Base-by-base conservation (phyloP, 2,888 invertebrate genomes). In the Epinotia brunnichana region DNA sequence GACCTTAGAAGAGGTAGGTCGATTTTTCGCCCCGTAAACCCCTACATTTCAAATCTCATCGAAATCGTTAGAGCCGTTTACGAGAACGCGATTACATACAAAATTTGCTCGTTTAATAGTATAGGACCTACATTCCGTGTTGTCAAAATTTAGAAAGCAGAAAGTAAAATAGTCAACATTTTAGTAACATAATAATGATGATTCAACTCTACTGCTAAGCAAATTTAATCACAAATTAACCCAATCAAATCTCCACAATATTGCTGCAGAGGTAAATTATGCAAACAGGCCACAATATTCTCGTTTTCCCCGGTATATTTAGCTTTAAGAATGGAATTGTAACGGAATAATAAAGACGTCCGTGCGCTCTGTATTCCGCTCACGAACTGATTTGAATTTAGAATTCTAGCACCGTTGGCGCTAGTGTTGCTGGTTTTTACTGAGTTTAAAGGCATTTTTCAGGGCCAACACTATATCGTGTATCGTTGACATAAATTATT, bases 321-420 rank as follows among this genome's bases (percentile, higher is more conserved):
- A 87, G 87, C 87, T 90, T 90, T 88, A 85, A 82, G 81, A 88
- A 87, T 84, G 83, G 85, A 88, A 86, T 87, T 86, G 89, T 89
- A 88, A 88, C 88, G 87, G 88, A 89, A 89, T 88, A 88, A 90
- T 84, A 84, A 83, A 83, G 82, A 91, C 90, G 90, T 91, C 89
- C 86, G 83, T 83, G 75, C 84, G 80, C 85, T 91, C 86, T 85
- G 86, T 87, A 91, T 88, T 84, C 90, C 68, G 83, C 89, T 91
- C 91, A 90, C 91, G 90, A 89, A 90, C 89, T 91, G 90, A 90
- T 91, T 91, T 91, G 89, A 91, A 91, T 91, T 90, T 88, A 82
- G 90, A 90, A 90, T 90, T 89, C 85, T 83, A 84, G 87, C 84
- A 84, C 77, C 77, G 84, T 81, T 87, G 83, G 81, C 78, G 80